Evolutionary conservation across 2,113 vertebrate species (phyloP).

Genomic region (Choloepus hoffmanni): DNA sequence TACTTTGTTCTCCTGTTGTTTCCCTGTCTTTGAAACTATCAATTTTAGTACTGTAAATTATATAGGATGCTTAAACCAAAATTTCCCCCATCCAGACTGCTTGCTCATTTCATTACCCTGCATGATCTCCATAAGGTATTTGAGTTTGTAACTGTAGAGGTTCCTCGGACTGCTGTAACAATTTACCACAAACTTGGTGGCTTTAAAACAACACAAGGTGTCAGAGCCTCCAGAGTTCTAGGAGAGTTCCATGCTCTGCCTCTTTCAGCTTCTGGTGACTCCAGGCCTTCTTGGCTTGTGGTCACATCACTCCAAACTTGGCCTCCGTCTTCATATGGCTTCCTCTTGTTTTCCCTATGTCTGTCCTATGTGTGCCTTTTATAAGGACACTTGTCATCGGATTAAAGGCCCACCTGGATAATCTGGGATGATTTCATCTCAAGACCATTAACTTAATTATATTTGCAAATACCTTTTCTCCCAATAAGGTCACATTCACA

Average conservation of each 20-base stretch:
- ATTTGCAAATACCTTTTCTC: not conserved
- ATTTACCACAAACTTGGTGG: not conserved
- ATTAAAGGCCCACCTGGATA: not conserved
- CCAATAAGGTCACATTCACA: constrained; percentile 37
- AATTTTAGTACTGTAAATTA: not conserved
- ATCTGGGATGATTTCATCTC: not conserved
- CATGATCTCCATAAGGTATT: not conserved
- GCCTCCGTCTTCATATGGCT: not conserved
- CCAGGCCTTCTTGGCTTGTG: not conserved
- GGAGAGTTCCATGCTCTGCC: not conserved
- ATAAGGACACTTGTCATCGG: not conserved
- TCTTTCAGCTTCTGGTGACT: not conserved
- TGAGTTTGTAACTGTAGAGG: not conserved
- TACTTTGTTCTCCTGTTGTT: constrained; percentile 7
- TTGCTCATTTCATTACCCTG: not conserved
- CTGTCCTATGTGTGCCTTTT: not conserved
- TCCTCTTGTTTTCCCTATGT: not conserved
- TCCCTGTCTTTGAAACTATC: not conserved
- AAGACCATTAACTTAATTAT: not conserved
- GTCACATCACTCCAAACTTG: not conserved
- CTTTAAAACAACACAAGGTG: not conserved
- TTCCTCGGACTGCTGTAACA: not conserved
- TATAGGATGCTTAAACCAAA: not conserved
- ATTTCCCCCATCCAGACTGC: not conserved
- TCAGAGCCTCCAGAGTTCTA: not conserved